Percentiles rank a stretch among this genome's conserved stretches.
These are phyloP conservation scores for Morpho achilles DNA, from an alignment of 2,888 invertebrate species.

Conservation along the genomic window DNA sequence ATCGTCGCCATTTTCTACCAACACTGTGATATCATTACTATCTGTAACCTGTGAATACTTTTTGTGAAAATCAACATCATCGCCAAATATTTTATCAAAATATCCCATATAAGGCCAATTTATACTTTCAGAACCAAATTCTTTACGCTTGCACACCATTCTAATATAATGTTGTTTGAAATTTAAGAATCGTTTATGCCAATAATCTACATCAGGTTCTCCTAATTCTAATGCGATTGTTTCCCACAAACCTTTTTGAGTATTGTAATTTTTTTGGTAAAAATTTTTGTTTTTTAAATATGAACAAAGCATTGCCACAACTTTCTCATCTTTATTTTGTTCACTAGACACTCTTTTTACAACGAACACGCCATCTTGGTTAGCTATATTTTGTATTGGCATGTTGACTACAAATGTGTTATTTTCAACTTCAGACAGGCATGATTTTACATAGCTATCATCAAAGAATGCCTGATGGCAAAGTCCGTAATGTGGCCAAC, in stretches of 20 bases:
- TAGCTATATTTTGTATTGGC: conserved; percentile 20
- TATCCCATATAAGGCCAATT: conserved; percentile 61
- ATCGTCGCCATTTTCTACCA: conserved; percentile 22
- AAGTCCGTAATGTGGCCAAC: conserved; percentile 52
- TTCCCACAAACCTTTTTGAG: conserved; percentile 58
- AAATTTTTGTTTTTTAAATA: conserved; percentile 56
- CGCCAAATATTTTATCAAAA: conserved; percentile 58
- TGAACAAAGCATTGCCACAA: conserved; percentile 52
- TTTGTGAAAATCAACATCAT: conserved; percentile 52
- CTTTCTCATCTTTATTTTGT: conserved; percentile 41
- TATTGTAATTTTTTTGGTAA: conserved; percentile 42
- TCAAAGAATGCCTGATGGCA: conserved; percentile 63
- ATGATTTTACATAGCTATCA: conserved; percentile 34
- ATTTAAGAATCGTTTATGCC: conserved; percentile 65
- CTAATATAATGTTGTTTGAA: conserved; percentile 64
- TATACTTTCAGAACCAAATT: conserved; percentile 38
- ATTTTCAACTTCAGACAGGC: conserved; percentile 24
- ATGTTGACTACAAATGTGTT: conserved; percentile 16
- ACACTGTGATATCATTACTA: conserved; percentile 10
- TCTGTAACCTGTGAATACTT: conserved; percentile 28
- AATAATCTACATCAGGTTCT: conserved; percentile 56
- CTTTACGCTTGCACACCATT: conserved; percentile 48
- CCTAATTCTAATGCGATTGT: conserved; percentile 59
- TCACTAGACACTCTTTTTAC: conserved; percentile 40
- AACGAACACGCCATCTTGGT: conserved; percentile 37